Evolutionary conservation across 1,140 invertebrate species (phyloP).

Genomic region (Cheumatopsyche charites): DNA sequence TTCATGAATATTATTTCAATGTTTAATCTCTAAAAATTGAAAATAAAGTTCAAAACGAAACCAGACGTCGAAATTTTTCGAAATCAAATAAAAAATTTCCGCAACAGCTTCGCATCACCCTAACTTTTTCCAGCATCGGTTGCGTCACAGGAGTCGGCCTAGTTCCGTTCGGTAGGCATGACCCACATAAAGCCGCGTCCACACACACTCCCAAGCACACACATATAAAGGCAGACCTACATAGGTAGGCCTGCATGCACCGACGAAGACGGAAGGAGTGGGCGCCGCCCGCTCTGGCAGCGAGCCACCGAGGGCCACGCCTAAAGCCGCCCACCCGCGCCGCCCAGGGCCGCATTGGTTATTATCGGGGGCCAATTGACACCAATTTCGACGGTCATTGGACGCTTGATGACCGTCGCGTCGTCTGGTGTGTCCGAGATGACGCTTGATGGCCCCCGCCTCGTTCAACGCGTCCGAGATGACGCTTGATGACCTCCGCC

Average conservation of each 20-base stretch:
- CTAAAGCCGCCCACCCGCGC: conserved; percentile 57
- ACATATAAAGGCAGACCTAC: too few species aligned
- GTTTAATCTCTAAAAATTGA: too few species aligned
- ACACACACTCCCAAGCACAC: not conserved
- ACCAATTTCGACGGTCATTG: conserved; percentile 56
- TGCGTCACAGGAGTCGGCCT: not conserved
- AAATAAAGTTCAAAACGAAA: too few species aligned
- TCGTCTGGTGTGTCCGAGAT: too few species aligned
- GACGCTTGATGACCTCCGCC: conserved; percentile 39
- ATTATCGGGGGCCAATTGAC: conserved; percentile 63
- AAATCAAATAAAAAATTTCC: too few species aligned
- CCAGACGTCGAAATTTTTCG: too few species aligned
- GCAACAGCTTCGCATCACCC: too few species aligned
- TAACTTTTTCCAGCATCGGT: too few species aligned
- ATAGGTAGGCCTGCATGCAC: too few species aligned
- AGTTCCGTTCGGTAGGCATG: not conserved
- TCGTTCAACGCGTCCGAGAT: too few species aligned
- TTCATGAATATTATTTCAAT: too few species aligned
- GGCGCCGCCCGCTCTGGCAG: conserved; percentile 40
- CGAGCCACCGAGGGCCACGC: conserved; percentile 51
- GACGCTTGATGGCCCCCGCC: conserved; percentile 39
- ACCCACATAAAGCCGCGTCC: conserved; percentile 13
- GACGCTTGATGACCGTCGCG: conserved; percentile 46
- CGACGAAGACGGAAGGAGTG: not conserved
- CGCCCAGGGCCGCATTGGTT: conserved; percentile 55